phyloP scores from a whole-genome alignment of 2,797 vertebrate genomes.

The Gymnopithys bicolor region DNA sequence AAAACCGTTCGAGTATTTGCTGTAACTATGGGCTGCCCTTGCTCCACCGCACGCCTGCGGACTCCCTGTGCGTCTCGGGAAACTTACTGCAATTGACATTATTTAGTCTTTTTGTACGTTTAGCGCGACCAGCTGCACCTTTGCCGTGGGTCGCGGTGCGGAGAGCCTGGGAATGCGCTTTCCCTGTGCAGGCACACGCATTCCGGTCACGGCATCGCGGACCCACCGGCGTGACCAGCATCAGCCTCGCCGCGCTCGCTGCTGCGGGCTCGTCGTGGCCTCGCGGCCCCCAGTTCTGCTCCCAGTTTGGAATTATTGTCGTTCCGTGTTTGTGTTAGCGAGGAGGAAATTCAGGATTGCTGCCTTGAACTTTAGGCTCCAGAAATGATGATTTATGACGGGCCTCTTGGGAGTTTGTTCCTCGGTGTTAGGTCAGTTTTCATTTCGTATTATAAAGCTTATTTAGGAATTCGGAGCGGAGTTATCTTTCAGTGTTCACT shows the following conservation, averaged over 20 bases:
- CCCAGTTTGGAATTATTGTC: neutral
- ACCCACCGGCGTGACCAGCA: neutral
- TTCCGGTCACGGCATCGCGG: neutral
- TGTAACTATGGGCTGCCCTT: neutral
- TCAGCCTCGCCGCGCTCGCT: neutral
- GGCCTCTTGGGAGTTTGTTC: neutral
- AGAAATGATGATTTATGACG: neutral
- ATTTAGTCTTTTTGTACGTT: fast-evolving
- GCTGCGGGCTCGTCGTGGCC: neutral
- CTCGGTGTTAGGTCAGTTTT: neutral
- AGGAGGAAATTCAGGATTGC: neutral
- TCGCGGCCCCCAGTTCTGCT: neutral
- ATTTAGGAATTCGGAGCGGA: neutral
- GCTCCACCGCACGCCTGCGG: neutral
- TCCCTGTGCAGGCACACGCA: neutral
- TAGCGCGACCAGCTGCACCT: neutral
- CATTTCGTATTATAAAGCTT: neutral
- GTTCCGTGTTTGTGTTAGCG: fast-evolving
- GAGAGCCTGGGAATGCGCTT: neutral
- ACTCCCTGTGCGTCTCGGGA: neutral
- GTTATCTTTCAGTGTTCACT: fast-evolving
- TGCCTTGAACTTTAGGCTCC: neutral
- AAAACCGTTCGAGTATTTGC: neutral
- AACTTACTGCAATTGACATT: neutral
- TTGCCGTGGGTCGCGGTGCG: neutral